Percentiles rank a stretch among this genome's conserved stretches.
phyloP scores from a whole-genome alignment of 2,113 vertebrate genomes.

The Solea solea region DNA sequence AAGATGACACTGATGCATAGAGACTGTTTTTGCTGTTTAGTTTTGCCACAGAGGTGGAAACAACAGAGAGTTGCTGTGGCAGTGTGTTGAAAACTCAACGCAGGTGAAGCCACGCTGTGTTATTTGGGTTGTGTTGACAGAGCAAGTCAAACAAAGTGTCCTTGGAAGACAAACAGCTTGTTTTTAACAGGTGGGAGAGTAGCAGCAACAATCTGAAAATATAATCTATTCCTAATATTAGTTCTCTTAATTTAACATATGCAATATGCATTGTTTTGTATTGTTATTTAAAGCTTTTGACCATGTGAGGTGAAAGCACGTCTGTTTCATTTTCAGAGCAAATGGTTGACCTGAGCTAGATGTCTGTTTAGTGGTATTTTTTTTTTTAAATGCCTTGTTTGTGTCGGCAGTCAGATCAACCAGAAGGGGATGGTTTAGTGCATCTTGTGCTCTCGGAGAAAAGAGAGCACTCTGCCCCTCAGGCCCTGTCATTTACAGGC shows the following conservation, averaged over 20 bases:
- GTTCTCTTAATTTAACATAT: neutral
- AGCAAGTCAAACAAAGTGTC: constrained; percentile 25
- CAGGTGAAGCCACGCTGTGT: constrained; percentile 4
- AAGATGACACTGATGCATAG: constrained; percentile 1
- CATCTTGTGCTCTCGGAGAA: constrained; percentile 31
- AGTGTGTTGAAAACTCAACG: constrained; percentile 22
- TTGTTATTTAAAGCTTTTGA: neutral
- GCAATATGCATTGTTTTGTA: neutral
- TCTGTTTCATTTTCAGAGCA: neutral
- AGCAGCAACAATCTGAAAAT: neutral
- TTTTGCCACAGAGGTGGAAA: constrained; percentile 1
- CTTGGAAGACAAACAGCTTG: constrained; percentile 9
- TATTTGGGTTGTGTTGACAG: neutral
- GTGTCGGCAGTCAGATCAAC: constrained; percentile 5
- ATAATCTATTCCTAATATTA: neutral
- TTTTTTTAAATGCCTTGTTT: constrained; percentile 8
- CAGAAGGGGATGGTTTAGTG: constrained; percentile 13
- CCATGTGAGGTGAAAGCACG: neutral
- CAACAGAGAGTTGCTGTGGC: constrained; percentile 22
- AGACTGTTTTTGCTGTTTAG: constrained; percentile 20
- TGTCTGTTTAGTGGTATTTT: neutral
- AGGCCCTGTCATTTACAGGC: constrained; percentile 77
- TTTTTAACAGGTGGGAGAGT: neutral
- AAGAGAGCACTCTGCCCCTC: constrained; percentile 24
- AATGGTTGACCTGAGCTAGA: neutral